Evolutionary conservation across 2,888 invertebrate species (phyloP).

Genomic region (Lymantria dispar): DNA sequence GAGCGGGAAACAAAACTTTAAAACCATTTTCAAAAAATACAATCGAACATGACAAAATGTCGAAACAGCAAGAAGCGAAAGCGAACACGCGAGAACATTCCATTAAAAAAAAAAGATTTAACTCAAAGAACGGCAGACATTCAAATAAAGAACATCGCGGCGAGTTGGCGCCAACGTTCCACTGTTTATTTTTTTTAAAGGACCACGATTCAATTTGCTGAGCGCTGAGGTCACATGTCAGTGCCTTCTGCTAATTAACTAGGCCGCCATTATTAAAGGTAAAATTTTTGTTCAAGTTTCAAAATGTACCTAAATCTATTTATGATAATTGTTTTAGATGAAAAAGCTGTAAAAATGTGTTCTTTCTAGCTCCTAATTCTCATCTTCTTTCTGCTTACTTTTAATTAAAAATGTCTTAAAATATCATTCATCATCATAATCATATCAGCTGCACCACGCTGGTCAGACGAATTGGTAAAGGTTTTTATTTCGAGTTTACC

Average conservation of each 20-base stretch:
- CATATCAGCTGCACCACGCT: too few species aligned
- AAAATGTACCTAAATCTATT: neutral
- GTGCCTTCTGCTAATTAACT: constrained; percentile 34
- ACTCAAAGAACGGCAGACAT: constrained; percentile 48
- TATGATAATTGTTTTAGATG: too few species aligned
- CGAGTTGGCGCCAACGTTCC: constrained; percentile 79
- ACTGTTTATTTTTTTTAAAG: constrained; percentile 66
- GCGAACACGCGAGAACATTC: constrained; percentile 46
- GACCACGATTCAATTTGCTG: constrained; percentile 76
- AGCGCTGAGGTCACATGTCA: constrained; percentile 55
- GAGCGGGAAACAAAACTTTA: neutral
- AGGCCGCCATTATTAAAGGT: constrained; percentile 11
- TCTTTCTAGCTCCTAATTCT: too few species aligned
- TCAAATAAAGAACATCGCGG: constrained; percentile 73
- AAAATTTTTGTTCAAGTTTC: constrained; percentile 1
- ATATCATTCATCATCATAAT: too few species aligned
- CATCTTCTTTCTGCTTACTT: too few species aligned
- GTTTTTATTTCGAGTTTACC: too few species aligned
- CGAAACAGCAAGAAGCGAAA: constrained; percentile 35
- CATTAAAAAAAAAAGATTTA: constrained; percentile 33
- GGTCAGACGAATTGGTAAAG: too few species aligned
- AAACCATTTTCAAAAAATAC: constrained; percentile 10
- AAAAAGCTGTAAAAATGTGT: too few species aligned
- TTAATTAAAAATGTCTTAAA: too few species aligned
- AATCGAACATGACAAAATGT: constrained; percentile 33